Evolutionary conservation across 2,797 vertebrate species (phyloP), one percentile per base, ranked within the genome.

Genomic region (Malacoctenus gilli): DNA sequence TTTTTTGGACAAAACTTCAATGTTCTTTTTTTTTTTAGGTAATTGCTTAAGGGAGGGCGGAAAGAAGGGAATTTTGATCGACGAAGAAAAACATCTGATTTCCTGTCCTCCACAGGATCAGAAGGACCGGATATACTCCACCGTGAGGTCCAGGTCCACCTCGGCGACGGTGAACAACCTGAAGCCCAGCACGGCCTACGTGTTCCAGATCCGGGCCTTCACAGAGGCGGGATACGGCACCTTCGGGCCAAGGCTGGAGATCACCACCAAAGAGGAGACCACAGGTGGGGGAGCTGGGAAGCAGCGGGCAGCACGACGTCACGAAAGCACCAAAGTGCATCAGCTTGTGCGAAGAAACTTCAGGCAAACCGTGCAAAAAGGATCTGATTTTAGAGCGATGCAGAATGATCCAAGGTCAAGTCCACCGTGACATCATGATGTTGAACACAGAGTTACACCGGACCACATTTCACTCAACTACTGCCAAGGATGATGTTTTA

Each of bases 191-290:
- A 98, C 96, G 41, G 93, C 95, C 18, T 98, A 98, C 66, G 92
- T 99, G 75, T 99, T 99, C 89, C 97, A 99, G 90, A 97, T 99
- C 73, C 91, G 97, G 63, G 97, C 97, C 48, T 96, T 99, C 82
- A 99, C 96, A 7, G 94, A 96, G 44, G 96, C 96, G 0, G 97
- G 97, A 2, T 98, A 96, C 63, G 96, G 96, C 57, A 98, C 91
- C 79, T 99, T 92, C 19, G 95, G 97, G 12, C 96, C 96, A 59
- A 90, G 95, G 53, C 86, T 99, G 36, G 96, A 98, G 86, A 94
- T 99, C 79, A 96, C 94, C 69, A 99, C 97, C 15, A 93, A 96
- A 80, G 95, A 98, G 73, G 97, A 98, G 90, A 90, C 94, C 68
- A 92, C 95, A 88, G 96, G 96, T 96, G 94, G 15, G 19, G n/a